phyloP scores from a whole-genome alignment of 2,113 vertebrate species.

The Sinocyclocheilus anophthalmus region DNA sequence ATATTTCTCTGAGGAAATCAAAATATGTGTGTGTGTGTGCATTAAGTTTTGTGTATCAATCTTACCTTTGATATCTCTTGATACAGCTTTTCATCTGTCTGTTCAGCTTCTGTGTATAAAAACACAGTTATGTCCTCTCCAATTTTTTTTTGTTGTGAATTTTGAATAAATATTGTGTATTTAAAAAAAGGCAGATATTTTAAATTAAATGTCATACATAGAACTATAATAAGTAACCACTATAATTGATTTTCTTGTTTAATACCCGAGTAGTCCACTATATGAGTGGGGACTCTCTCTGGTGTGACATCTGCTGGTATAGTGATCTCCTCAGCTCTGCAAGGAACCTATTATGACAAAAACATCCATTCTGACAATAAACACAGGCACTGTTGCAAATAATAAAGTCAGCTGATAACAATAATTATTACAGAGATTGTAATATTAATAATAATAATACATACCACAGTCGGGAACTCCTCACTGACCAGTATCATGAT shows the following conservation, averaged over 20 bases:
- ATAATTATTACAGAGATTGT: background rate
- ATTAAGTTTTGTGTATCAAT: background rate
- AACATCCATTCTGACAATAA: background rate
- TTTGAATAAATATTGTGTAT: background rate
- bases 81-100: constrained; percentile 94
- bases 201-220: background rate
- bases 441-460: constrained; percentile 19
- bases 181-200: background rate
- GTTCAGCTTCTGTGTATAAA: constrained; percentile 85
- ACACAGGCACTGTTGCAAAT: background rate
- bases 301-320: constrained; percentile 98
- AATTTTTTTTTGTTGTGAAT: background rate
- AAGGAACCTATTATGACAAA: constrained; percentile 83
- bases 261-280: constrained; percentile 96
- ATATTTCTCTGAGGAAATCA: background rate
- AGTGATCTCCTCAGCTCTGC: constrained; percentile 95
- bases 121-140: background rate
- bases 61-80: constrained; percentile 95
- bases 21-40: too few relatives aligned
- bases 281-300: constrained; percentile 95
- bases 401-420: background rate
- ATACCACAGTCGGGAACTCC: constrained; percentile 96
- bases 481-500: constrained; percentile 99
- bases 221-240: background rate
- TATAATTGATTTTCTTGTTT: background rate